phyloP scores from a whole-genome alignment of 2,888 invertebrate species.

The Minunthozetes semirufus region DNA sequence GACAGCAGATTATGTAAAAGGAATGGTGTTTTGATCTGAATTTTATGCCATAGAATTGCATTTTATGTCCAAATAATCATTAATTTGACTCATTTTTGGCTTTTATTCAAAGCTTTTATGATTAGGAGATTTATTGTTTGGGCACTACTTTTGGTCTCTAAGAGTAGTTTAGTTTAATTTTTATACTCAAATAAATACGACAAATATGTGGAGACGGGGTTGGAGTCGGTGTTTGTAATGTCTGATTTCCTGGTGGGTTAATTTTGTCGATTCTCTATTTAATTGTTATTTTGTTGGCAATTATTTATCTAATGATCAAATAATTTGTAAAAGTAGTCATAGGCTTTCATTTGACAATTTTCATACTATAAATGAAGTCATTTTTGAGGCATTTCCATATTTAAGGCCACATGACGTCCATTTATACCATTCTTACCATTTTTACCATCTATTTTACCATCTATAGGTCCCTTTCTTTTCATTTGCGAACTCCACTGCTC shows the following conservation, averaged over 20 bases:
- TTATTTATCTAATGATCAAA: conserved; percentile 26
- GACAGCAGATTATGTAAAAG: too few relatives aligned
- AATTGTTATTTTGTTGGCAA: conserved; percentile 28
- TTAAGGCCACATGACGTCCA: conserved; percentile 29
- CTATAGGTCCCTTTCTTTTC: conserved; percentile 22
- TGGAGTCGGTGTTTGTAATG: background rate
- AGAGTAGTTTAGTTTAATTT: too few relatives aligned
- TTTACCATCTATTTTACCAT: background rate
- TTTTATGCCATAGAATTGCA: too few relatives aligned
- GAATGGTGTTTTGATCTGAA: too few relatives aligned
- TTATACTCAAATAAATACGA: background rate
- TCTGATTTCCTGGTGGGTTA: conserved; percentile 16
- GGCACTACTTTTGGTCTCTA: too few relatives aligned
- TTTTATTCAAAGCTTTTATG: too few relatives aligned
- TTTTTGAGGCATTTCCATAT: conserved; percentile 23
- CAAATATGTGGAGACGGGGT: background rate
- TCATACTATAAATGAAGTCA: conserved; percentile 24
- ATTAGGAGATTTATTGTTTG: too few relatives aligned
- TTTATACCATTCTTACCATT: background rate
- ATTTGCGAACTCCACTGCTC: background rate
- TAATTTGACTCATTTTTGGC: too few relatives aligned
- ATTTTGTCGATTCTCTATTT: conserved; percentile 19
- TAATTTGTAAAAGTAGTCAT: conserved; percentile 29
- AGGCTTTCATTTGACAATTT: conserved; percentile 30
- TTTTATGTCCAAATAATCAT: too few relatives aligned